These are phyloP conservation scores for Nothocercus julius DNA, from an alignment of 2,113 vertebrate genomes.

Conservation along the genomic window DNA sequence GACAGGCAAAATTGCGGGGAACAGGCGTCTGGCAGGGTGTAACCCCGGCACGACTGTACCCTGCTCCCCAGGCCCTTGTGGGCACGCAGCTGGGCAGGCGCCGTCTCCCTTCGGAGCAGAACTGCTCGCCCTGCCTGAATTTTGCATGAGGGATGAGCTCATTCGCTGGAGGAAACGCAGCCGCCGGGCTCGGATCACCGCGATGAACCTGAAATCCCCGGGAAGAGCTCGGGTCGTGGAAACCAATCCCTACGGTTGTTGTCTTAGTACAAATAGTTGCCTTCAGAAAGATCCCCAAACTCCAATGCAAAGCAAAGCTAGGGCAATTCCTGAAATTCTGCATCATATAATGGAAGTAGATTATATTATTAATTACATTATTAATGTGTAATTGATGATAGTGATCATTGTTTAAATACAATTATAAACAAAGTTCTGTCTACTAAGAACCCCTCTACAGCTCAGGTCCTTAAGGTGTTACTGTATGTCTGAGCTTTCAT, in stretches of 20 bases:
- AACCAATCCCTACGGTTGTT: neutral
- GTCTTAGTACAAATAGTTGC: neutral
- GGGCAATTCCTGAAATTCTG: neutral
- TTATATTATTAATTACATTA: too few relatives aligned
- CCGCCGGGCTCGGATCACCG: rapidly evolving
- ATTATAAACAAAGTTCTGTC: neutral
- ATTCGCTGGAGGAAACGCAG: neutral
- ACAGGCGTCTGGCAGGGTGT: neutral
- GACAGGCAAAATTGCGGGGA: neutral
- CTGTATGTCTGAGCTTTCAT: neutral
- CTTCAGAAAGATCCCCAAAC: neutral
- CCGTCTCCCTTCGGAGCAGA: neutral
- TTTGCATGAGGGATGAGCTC: neutral
- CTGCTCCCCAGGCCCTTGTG: too few relatives aligned
- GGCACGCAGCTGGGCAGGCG: too few relatives aligned
- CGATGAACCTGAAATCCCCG: neutral
- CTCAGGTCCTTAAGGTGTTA: neutral
- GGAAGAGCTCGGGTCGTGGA: neutral
- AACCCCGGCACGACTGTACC: neutral
- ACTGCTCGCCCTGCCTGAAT: neutral
- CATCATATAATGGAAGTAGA: neutral
- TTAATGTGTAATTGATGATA: neutral
- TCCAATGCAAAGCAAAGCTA: neutral
- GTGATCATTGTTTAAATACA: neutral
- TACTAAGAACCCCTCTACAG: neutral